Conservation (phyloP, 2,113 vertebrate genomes). For the Eretmochelys imbricata region DNA sequence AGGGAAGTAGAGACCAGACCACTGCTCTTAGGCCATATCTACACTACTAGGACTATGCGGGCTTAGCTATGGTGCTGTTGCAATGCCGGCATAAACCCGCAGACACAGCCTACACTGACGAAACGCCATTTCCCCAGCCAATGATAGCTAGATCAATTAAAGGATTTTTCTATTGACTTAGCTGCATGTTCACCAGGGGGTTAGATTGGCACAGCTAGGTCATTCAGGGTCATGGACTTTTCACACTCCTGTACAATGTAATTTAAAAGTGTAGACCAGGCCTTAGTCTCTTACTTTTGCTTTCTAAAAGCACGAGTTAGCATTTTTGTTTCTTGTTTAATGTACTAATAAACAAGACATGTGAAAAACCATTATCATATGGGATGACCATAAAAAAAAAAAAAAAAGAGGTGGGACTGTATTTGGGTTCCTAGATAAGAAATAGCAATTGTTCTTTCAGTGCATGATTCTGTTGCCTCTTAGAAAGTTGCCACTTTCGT, state of each 20-base stretch:
- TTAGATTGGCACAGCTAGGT: not conserved
- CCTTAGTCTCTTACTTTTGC: rapidly evolving
- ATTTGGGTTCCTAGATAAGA: not conserved
- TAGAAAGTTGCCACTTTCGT: not conserved
- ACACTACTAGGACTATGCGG: not conserved
- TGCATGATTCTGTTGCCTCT: not conserved
- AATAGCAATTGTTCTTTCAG: not conserved
- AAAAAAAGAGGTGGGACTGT: not conserved
- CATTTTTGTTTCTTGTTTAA: not conserved
- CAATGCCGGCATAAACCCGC: not conserved
- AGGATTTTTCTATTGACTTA: not conserved
- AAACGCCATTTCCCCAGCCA: not conserved
- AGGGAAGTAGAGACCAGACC: not conserved
- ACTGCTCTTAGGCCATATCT: not conserved
- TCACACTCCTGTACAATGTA: not conserved
- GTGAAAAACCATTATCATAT: not conserved
- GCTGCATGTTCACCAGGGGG: not conserved
- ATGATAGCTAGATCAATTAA: not conserved
- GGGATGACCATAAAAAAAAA: not conserved
- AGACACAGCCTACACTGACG: not conserved
- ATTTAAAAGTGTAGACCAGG: not conserved
- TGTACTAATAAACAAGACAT: not conserved
- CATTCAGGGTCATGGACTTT: not conserved
- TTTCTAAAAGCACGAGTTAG: not conserved
- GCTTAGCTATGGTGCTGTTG: not conserved